phyloP scores from a whole-genome alignment of 2,113 vertebrate genomes.

The Cyrtonyx montezumae region DNA sequence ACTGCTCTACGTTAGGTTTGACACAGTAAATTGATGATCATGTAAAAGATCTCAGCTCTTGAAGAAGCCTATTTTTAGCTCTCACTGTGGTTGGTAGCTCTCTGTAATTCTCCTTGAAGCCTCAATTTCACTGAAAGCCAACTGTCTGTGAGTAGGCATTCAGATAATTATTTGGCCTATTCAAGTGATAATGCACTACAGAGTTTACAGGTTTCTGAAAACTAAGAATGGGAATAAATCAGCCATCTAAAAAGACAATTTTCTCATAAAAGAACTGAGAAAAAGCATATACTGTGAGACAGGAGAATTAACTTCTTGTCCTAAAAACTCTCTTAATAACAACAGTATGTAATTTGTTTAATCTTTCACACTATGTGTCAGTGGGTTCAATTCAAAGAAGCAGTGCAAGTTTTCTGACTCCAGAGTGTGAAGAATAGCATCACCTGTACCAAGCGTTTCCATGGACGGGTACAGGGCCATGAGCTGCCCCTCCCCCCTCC shows the following conservation, averaged over 20 bases:
- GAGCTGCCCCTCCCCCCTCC: not conserved
- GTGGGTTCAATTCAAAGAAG: not conserved
- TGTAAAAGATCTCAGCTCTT: constrained; percentile 36
- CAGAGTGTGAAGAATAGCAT: not conserved
- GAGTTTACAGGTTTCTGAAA: constrained; percentile 73
- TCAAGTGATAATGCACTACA: constrained; percentile 73
- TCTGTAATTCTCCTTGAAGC: constrained; percentile 63
- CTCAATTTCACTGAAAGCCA: constrained; percentile 56
- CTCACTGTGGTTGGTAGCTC: constrained; percentile 35
- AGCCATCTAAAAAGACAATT: constrained; percentile 48
- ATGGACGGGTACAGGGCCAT: not conserved
- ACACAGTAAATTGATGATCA: not conserved
- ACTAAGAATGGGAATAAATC: constrained; percentile 52
- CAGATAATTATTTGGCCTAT: constrained; percentile 71
- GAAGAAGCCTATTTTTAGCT: constrained; percentile 68
- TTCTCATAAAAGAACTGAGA: constrained; percentile 62
- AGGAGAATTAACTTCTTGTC: constrained; percentile 53
- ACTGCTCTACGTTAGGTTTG: constrained; percentile 40
- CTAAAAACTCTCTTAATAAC: constrained; percentile 44
- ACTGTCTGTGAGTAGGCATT: constrained; percentile 64
- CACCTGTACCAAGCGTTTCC: not conserved
- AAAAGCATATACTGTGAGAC: constrained; percentile 19
- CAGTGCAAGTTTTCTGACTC: not conserved
- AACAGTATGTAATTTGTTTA: constrained; percentile 27
- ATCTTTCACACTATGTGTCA: not conserved